Evolutionary conservation across 1,140 invertebrate genomes (phyloP).

Genomic region (Drosophila kurseongensis): DNA sequence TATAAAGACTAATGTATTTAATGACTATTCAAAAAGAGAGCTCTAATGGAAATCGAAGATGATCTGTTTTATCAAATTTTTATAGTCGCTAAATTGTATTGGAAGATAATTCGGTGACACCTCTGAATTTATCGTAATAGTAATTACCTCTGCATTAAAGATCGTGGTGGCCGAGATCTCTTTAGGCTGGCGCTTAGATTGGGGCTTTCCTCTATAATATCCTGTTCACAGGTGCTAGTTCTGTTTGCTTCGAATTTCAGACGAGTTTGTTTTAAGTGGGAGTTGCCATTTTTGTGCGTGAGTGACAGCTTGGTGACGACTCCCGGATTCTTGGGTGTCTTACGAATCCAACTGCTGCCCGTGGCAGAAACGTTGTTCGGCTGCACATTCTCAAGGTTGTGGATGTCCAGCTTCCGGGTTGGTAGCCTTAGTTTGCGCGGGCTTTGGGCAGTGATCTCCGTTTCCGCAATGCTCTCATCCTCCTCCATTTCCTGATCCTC

Average conservation of each 20-base stretch:
- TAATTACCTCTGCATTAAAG: conserved; percentile 57
- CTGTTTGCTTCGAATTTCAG: conserved; percentile 52
- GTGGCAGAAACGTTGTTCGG: conserved; percentile 7
- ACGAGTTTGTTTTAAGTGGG: conserved; percentile 57
- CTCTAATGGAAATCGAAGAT: too few relatives aligned
- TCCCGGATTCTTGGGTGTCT: conserved; percentile 34
- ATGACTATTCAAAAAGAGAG: too few relatives aligned
- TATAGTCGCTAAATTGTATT: background rate
- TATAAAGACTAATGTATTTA: too few relatives aligned
- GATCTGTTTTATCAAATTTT: too few relatives aligned
- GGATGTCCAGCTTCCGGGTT: conserved; percentile 26
- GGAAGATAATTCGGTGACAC: background rate
- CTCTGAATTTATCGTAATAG: background rate
- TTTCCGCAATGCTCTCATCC: conserved; percentile 64
- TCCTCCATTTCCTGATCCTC: conserved; percentile 45
- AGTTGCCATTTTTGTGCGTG: conserved; percentile 35
- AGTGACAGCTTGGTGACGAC: conserved; percentile 55
- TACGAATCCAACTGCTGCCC: conserved; percentile 35
- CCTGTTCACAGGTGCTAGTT: conserved; percentile 38
- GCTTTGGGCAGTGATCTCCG: conserved; percentile 41
- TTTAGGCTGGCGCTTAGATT: conserved; percentile 46
- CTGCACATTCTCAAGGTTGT: conserved; percentile 52
- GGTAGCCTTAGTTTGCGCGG: conserved; percentile 43
- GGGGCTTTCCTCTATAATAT: conserved; percentile 69
- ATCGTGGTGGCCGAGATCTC: conserved; percentile 46